phyloP scores from a whole-genome alignment of 2,888 invertebrate genomes.

The Apoderus coryli region DNA sequence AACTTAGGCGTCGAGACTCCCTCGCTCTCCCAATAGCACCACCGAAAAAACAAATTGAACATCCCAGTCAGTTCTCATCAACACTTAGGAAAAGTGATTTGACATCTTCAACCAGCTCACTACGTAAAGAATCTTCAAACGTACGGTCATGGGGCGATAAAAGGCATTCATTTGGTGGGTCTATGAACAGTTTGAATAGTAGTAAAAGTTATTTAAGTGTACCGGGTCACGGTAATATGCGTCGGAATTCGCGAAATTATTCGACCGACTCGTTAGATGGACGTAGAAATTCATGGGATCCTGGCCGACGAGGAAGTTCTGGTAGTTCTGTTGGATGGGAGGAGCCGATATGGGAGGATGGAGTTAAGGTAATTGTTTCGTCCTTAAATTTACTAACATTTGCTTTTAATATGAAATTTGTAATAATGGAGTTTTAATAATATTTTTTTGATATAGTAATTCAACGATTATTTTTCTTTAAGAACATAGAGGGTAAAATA shows the following conservation, averaged over 20 bases:
- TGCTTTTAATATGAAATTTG: too few relatives aligned
- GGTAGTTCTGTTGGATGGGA: constrained; percentile 41
- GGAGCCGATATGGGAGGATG: constrained; percentile 47
- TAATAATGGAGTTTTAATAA: too few relatives aligned
- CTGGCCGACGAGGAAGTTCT: constrained; percentile 47
- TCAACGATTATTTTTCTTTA: too few relatives aligned
- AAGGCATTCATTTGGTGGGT: constrained; percentile 23
- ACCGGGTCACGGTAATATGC: constrained; percentile 37
- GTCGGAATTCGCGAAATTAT: constrained; percentile 38
- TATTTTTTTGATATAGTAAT: too few relatives aligned
- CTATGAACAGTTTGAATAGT: constrained; percentile 23
- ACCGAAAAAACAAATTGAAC: constrained; percentile 42
- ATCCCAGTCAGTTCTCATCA: constrained; percentile 58
- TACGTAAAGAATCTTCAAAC: constrained; percentile 20
- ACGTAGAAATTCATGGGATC: constrained; percentile 56
- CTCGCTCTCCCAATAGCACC: constrained; percentile 43
- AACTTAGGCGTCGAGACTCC: constrained; percentile 46
- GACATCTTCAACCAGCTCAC: constrained; percentile 25
- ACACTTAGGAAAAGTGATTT: constrained; percentile 43
- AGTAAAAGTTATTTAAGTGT: constrained; percentile 31
- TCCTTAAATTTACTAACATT: too few relatives aligned
- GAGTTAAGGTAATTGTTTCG: constrained; percentile 20
- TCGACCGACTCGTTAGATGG: constrained; percentile 59
- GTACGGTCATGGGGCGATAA: constrained; percentile 21
- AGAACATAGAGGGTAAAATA: too few relatives aligned